Base-by-base conservation (phyloP, 2,113 vertebrate species). In the Dicaeum eximium region DNA sequence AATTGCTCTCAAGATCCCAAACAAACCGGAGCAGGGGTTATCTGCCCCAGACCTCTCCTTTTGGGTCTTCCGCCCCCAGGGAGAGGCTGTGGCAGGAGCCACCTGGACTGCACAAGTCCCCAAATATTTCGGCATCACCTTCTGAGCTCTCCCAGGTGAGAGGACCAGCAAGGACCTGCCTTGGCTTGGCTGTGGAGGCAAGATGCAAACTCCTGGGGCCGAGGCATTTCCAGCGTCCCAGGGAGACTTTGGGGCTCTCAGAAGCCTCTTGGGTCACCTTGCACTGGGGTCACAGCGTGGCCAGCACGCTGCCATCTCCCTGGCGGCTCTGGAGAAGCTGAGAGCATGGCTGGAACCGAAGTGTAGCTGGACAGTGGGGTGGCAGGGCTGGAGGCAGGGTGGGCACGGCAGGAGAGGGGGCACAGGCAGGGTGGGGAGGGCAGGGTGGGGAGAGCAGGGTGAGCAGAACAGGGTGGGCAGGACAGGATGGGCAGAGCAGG, bases 1-100 rank as follows among this genome's bases (percentile, higher is more conserved):
- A 88, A 94, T 95, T 80, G 89, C 83, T 86, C 88, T 81, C 66
- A 7, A 83, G 84, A 79, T 67, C 57, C 65, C 93, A 58, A 65
- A 88, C 86, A 84, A 90, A 18, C 17, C 74, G 25, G 75, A 58
- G 71, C 75, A 87, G 80, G 47, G 74, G 83, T 92, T 95, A 79
- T 86, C 93, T 75, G 54, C 64, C 51, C 80, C 61, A 65, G 30
- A 81, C 50, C 84, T 81, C 64, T 81, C 47, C 6, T 53, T 25
- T 80, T 80, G 5, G 51, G 19, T 37, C 24, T 50, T 72, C 22
- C 35, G 72, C 33, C 53, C 67, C 57, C 58, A 58, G 35, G 56
- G 80, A 57, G 66, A 72, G 74, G 50, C 38, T 42, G 60, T 2
- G 11, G 45, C 56, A 69, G 62, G 8, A 60, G 60, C 53, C 70